These are phyloP conservation scores for Macrophya alboannulata DNA, from an alignment of 2,888 invertebrate species.

Conservation along the genomic window DNA sequence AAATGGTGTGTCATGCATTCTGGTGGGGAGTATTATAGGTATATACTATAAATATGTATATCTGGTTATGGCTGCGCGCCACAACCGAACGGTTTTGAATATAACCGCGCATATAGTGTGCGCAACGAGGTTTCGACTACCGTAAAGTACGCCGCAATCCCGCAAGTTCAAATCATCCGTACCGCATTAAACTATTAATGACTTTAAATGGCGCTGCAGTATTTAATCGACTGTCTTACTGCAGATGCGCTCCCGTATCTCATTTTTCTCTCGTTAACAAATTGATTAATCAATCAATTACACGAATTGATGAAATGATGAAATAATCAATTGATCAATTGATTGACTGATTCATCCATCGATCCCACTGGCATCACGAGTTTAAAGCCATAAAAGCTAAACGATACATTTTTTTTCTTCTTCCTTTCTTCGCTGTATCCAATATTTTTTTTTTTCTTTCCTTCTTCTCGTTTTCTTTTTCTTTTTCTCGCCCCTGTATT, in stretches of 20 bases:
- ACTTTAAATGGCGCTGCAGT: not conserved
- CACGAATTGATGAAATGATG: not conserved
- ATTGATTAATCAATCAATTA: conserved; percentile 19
- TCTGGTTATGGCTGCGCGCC: conserved; percentile 23
- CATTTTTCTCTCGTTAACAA: not conserved
- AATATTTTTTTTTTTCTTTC: not conserved
- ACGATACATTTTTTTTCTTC: not conserved
- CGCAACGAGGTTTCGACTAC: not conserved
- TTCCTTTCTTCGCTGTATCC: not conserved
- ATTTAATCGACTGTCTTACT: not conserved
- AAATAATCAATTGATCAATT: not conserved
- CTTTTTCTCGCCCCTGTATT: conserved; percentile 8
- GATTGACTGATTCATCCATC: not conserved
- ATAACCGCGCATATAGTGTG: not conserved
- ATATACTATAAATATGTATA: conserved; percentile 58
- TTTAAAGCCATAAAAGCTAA: not conserved
- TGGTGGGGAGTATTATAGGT: conserved; percentile 67
- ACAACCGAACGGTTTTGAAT: conserved; percentile 22
- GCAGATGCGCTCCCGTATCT: not conserved
- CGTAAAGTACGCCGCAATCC: conserved; percentile 29
- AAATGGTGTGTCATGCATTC: conserved; percentile 72
- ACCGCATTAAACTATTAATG: conserved; percentile 36
- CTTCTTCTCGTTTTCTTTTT: not conserved
- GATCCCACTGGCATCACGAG: too few relatives aligned
- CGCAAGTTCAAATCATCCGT: conserved; percentile 38